Evolutionary conservation across 92 coral and sea anemone species (phyloP), one percentile per base, ranked within the genome.

Genomic region (Siderastrea siderea): DNA sequence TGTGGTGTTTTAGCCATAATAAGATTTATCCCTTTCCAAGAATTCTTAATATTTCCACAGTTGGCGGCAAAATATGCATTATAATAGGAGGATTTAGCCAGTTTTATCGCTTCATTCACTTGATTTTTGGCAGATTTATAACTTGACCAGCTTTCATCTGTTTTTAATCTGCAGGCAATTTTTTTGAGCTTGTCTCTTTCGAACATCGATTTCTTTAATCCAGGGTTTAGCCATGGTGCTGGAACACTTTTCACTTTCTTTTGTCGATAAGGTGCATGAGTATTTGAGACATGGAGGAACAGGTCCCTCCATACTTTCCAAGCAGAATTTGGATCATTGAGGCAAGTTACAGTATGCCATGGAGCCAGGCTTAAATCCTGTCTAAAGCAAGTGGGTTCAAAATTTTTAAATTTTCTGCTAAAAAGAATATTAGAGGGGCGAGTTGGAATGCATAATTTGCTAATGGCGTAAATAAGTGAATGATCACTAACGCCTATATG

Each of bases 321-420:
- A 74, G 78, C 62, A 74, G 78, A 75, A 75, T 75, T 75, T 75
- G 80, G 80, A 75, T 75, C 52, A 55, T 55, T 55, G 51, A 14
- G 64, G 78, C 26, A 74, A 51, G 61, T 50, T 52, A 74, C 67
- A 55, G 52, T 75, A n/a, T 75, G 80, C 80, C 80, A 55, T 75
- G 67, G 67, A 55, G 50, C 80, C 80, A 55, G 60, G 67, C 67
- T 3, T 55, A 75, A 44, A 6, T 75, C 52, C 17, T 2, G 80
- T 43, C 51, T 75, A 75, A 75, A 75, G 12, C 80, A 57, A 75
- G 80, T 75, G 80, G 80, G 66, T 75, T 74, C 78, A 50, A 74
- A 74, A 50, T 74, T 11, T 74, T 75, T 75, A 2, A 75, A 75
- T 75, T 75, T 49, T n/a, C 80, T 75, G 66, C 67, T 57, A 10